Evolutionary conservation across 2,888 invertebrate species (phyloP), one percentile per base, ranked within the genome.

Genomic region (Cataglyphis cursor): DNA sequence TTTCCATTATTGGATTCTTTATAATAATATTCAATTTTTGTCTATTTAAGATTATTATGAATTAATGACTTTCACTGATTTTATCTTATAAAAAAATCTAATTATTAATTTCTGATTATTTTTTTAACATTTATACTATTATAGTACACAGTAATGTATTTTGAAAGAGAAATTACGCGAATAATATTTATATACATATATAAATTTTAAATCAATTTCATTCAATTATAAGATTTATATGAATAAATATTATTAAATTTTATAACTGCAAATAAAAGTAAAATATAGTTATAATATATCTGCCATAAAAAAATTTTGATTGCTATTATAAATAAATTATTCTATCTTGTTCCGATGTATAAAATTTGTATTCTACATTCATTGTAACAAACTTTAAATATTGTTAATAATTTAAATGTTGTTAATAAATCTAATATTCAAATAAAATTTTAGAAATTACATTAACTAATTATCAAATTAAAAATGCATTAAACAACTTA

Each of bases 1-100:
- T 38, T 10, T 62, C 10, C 12, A 75, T 75, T 64, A 44, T 48
- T 51, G 35, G 35, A 51, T 64, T 75, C 5, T 6, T 64, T 51
- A 44, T 8, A 24, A 18, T 8, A 62, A 51, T 75, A 21, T 5
- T 38, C 38, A 8, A 61, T 41, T 73, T 73, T n/a, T 18, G 8
- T 18, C 15, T n/a, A 12, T 73, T 59, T 41, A 41, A 1, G 8
- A 44, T 44, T 10, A 44, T 61, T 74, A 2, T 1, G 2, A 12
- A 41, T 8, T 41, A 35, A 31, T 3, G n/a, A 59, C 1, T 57
- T 28, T 24, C 3, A 9, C 3, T 38, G 24, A 24, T 41, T 9
- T 24, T 12, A n/a, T 51, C 8, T n/a, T n/a, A n/a, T 6, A 51
- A 12, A 59, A 28, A 28, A 28, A 28, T 28, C 28, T 28, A 2